Evolutionary conservation across 2,888 invertebrate species (phyloP).

Genomic region (Cantharis rustica): DNA sequence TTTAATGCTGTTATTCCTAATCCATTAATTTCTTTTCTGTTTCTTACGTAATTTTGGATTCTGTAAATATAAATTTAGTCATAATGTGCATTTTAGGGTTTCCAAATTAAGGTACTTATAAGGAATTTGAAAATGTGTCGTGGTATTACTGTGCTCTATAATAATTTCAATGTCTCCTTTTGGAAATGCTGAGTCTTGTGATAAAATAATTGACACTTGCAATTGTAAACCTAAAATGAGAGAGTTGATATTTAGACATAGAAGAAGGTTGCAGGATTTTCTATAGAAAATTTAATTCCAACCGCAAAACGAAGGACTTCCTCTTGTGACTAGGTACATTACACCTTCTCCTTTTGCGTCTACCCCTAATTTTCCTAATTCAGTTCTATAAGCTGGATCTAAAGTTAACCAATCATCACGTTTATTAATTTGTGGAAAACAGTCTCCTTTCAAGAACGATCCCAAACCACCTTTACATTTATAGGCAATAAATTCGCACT

Average conservation of each 20-base stretch:
- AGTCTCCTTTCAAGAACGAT: constrained; percentile 59
- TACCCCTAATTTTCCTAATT: constrained; percentile 52
- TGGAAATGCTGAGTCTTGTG: constrained; percentile 54
- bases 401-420: constrained; percentile 45
- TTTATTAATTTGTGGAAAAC: constrained; percentile 57
- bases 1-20: constrained; percentile 52
- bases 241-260: neutral
- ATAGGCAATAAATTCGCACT: constrained; percentile 61
- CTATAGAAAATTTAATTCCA: constrained; percentile 32
- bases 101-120: constrained; percentile 56
- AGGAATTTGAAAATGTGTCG: constrained; percentile 55
- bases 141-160: constrained; percentile 52
- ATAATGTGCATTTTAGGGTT: neutral
- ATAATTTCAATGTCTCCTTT: constrained; percentile 57
- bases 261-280: neutral
- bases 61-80: neutral
- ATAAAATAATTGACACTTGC: constrained; percentile 57
- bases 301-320: constrained; percentile 61
- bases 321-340: constrained; percentile 61
- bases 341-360: constrained; percentile 57
- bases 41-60: neutral
- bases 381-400: constrained; percentile 42
- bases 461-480: constrained; percentile 59
- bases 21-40: constrained; percentile 37
- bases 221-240: constrained; percentile 58